Evolutionary conservation across 1,140 invertebrate genomes (phyloP).

Genomic region (Agrilus planipennis): DNA sequence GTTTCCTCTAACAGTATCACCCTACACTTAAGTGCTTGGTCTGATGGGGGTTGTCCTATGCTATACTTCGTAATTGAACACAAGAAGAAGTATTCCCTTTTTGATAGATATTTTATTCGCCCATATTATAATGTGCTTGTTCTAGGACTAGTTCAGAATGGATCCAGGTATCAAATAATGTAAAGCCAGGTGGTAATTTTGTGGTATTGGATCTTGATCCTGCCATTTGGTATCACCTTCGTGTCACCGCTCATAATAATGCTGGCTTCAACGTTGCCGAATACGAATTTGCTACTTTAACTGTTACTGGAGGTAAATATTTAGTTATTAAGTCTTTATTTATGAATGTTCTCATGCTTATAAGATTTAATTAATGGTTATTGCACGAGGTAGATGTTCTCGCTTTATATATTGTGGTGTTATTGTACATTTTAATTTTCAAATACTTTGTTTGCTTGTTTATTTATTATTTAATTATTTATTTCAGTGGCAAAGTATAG

Average conservation of each 20-base stretch:
- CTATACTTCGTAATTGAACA: conserved; percentile 92
- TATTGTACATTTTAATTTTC: too few relatives aligned
- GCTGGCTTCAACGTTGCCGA: conserved; percentile 89
- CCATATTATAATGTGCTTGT: conserved; percentile 7
- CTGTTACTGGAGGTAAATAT: conserved; percentile 75
- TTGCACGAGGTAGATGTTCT: too few relatives aligned
- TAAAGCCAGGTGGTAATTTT: conserved; percentile 81
- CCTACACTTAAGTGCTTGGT: conserved; percentile 84
- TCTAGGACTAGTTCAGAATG: conserved; percentile 67
- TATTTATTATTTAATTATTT: too few relatives aligned
- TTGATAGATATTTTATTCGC: background rate
- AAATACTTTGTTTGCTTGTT: too few relatives aligned
- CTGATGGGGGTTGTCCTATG: conserved; percentile 91
- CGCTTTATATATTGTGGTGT: too few relatives aligned
- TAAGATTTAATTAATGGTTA: too few relatives aligned
- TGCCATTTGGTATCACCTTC: conserved; percentile 82
- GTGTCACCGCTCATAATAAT: conserved; percentile 91
- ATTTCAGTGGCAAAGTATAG: too few relatives aligned
- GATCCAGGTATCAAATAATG: conserved; percentile 87
- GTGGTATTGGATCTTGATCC: conserved; percentile 84
- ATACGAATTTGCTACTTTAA: conserved; percentile 90
- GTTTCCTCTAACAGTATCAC: conserved; percentile 85
- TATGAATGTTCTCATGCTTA: too few relatives aligned
- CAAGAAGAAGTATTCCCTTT: conserved; percentile 62
- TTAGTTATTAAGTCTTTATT: too few relatives aligned